phyloP scores from a whole-genome alignment of 2,113 vertebrate species.

The Antechinus flavipes region DNA sequence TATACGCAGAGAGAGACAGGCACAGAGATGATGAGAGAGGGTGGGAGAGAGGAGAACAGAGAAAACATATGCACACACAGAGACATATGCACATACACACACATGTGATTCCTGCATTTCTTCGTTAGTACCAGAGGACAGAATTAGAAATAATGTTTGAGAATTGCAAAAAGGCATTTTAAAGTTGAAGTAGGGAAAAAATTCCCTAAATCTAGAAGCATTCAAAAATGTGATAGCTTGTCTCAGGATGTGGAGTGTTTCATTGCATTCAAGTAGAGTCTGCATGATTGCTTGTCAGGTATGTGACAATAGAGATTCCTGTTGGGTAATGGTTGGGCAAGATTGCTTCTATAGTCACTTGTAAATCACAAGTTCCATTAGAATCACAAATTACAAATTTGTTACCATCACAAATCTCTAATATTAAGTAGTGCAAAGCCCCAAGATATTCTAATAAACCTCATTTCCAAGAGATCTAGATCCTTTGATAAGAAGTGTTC shows the following conservation, averaged over 20 bases:
- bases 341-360: not conserved
- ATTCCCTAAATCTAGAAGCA: not conserved
- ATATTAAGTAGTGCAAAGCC: not conserved
- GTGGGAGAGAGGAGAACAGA: no score
- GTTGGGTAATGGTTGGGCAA: not conserved
- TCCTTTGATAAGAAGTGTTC: not conserved
- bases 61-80: not conserved
- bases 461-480: not conserved
- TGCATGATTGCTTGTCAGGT: not conserved
- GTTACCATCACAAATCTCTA: not conserved
- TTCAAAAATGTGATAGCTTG: not conserved
- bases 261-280: not conserved
- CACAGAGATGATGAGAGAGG: no score
- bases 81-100: not conserved
- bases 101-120: not conserved
- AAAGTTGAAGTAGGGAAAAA: not conserved
- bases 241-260: not conserved
- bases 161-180: not conserved
- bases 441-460: not conserved
- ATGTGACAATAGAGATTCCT: not conserved
- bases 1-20: no score
- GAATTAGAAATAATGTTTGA: not conserved
- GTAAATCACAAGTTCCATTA: not conserved
- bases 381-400: not conserved
- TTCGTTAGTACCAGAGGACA: not conserved